These are phyloP conservation scores for Sebastes kiyomatsui DNA, from an alignment of 2,797 vertebrate genomes.

Conservation along the genomic window DNA sequence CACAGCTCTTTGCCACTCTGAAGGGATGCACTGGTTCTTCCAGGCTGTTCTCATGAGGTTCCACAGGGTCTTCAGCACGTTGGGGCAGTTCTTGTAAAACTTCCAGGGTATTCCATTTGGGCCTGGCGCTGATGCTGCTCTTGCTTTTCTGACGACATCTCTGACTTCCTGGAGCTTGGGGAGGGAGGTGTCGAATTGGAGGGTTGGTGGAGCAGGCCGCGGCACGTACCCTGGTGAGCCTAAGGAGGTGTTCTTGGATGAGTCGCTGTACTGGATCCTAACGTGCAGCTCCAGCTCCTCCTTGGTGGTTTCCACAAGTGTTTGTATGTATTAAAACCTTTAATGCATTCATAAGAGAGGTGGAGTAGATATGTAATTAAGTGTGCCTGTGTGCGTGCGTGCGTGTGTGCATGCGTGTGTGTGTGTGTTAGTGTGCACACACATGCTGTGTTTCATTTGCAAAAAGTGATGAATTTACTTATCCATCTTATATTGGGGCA, in stretches of 20 bases:
- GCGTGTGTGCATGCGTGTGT: neutral
- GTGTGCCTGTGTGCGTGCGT: neutral
- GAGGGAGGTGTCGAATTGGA: too few relatives aligned
- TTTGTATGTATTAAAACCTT: neutral
- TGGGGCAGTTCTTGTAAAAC: neutral
- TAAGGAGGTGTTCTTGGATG: too few relatives aligned
- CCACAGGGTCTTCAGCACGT: neutral
- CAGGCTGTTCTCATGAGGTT: neutral
- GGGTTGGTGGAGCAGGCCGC: too few relatives aligned
- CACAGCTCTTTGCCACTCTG: neutral
- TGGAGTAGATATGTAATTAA: neutral
- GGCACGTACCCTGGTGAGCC: too few relatives aligned
- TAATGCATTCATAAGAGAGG: neutral
- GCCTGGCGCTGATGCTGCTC: neutral
- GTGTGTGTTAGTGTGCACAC: neutral
- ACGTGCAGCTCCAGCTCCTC: too few relatives aligned
- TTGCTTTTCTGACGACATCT: neutral
- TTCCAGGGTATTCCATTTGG: neutral
- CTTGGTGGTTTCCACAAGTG: too few relatives aligned
- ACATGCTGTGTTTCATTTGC: neutral
- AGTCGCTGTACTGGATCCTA: too few relatives aligned
- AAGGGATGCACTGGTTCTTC: neutral
- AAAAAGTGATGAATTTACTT: neutral
- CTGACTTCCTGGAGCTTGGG: neutral
- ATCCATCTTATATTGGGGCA: neutral